Conservation (phyloP, 2,888 invertebrate genomes). For the Drosophila neotestacea region DNA sequence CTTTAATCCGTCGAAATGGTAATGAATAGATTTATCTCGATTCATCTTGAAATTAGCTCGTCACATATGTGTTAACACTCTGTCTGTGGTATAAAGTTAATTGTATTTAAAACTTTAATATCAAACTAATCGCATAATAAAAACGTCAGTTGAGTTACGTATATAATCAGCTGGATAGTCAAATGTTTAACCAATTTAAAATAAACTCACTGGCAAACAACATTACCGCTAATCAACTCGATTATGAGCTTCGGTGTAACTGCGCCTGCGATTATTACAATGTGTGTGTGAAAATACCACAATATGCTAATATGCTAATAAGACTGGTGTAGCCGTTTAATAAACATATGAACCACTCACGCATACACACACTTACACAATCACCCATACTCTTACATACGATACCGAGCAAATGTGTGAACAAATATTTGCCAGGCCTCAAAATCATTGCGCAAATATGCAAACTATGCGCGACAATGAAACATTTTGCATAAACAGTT, state of each 20-base stretch:
- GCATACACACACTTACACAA: conserved; percentile 18
- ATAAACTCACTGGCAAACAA: conserved; percentile 33
- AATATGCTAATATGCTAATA: conserved; percentile 69
- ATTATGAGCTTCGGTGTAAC: conserved; percentile 47
- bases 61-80: neutral
- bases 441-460: conserved; percentile 78
- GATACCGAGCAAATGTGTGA: conserved; percentile 58
- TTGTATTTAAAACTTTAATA: neutral
- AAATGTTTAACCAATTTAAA: conserved; percentile 40
- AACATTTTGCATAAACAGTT: conserved; percentile 60
- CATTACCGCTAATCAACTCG: conserved; percentile 71
- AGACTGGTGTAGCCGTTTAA: conserved; percentile 52
- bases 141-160: conserved; percentile 17
- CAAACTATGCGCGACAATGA: conserved; percentile 71
- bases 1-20: conserved; percentile 4
- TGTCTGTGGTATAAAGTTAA: neutral
- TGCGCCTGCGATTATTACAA: conserved; percentile 52
- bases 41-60: neutral
- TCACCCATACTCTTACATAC: neutral
- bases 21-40: neutral
- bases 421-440: conserved; percentile 74
- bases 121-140: conserved; percentile 13
- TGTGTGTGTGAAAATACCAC: conserved; percentile 63
- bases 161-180: conserved; percentile 9
- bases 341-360: conserved; percentile 60